Percentiles rank a stretch among this genome's conserved stretches.
phyloP scores from a whole-genome alignment of 1,140 invertebrate genomes.

The Drosophila guanche region DNA sequence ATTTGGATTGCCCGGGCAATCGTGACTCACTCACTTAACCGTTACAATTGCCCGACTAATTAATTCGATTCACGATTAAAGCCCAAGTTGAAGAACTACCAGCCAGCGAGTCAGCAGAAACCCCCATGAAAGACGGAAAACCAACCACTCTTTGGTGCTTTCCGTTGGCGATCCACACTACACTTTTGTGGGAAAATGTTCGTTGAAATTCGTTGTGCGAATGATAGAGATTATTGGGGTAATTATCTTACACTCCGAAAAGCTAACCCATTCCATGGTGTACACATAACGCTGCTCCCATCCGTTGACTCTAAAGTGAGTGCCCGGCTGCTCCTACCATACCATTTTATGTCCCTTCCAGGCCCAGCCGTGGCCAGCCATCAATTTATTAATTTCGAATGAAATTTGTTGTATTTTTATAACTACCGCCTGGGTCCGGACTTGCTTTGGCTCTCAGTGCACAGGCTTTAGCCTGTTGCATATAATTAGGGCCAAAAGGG shows the following conservation, averaged over 20 bases:
- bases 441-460: neutral
- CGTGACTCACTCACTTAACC: slow-evolving; percentile 68
- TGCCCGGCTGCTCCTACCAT: slow-evolving; percentile 33
- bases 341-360: slow-evolving; percentile 50
- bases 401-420: slow-evolving; percentile 73
- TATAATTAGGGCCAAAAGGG: slow-evolving; percentile 62
- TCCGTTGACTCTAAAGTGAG: neutral
- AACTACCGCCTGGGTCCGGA: slow-evolving; percentile 35
- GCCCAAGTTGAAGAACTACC: slow-evolving; percentile 35
- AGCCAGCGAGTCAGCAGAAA: slow-evolving; percentile 13
- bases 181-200: slow-evolving; percentile 22
- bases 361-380: slow-evolving; percentile 39
- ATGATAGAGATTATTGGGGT: slow-evolving; percentile 17
- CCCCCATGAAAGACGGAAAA: slow-evolving; percentile 2
- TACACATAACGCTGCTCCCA: no score
- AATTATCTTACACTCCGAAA: neutral
- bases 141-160: slow-evolving; percentile 37
- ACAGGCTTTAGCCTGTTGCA: slow-evolving; percentile 64
- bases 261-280: no score
- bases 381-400: slow-evolving; percentile 78
- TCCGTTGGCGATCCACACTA: slow-evolving; percentile 2
- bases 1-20: slow-evolving; percentile 57
- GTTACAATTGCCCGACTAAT: slow-evolving; percentile 68
- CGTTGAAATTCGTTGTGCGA: slow-evolving; percentile 25
- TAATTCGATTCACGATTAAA: slow-evolving; percentile 73